Evolutionary conservation across 2,797 vertebrate species (phyloP).

Genomic region (Dicrostonyx torquatus): DNA sequence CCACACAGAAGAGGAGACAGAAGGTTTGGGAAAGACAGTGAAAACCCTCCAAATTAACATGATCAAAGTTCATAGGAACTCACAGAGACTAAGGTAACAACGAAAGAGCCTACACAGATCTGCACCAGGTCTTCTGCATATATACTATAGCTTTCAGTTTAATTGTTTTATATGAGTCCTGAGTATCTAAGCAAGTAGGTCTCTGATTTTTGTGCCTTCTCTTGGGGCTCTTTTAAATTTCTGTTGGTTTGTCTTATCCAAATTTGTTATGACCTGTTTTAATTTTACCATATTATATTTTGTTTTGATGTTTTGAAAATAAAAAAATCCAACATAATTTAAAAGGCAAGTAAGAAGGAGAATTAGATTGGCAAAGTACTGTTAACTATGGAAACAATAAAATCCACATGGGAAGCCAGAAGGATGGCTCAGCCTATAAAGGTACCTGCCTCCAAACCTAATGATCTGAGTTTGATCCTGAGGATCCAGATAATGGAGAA

Average conservation of each 20-base stretch:
- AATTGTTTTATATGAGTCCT: neutral
- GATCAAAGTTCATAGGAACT: neutral
- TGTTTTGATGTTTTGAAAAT: neutral
- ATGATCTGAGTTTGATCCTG: neutral
- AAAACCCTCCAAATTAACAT: neutral
- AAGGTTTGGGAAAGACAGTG: neutral
- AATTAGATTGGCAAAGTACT: neutral
- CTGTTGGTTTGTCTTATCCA: neutral
- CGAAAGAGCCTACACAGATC: neutral
- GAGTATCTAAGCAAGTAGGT: neutral
- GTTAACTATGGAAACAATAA: neutral
- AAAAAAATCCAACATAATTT: constrained; percentile 5
- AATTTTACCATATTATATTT: neutral
- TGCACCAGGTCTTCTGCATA: neutral
- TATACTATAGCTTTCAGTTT: neutral
- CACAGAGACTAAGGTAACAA: neutral
- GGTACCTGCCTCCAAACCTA: neutral
- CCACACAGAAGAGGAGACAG: neutral
- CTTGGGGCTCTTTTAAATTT: neutral
- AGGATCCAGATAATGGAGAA: neutral
- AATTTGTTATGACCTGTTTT: neutral
- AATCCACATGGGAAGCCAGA: neutral
- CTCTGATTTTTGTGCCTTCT: neutral
- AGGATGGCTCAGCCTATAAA: neutral
- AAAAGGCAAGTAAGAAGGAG: neutral